Evolutionary conservation across 2,113 vertebrate genomes (phyloP), one percentile per base, ranked within the genome.

Genomic region (Raja brachyura): DNA sequence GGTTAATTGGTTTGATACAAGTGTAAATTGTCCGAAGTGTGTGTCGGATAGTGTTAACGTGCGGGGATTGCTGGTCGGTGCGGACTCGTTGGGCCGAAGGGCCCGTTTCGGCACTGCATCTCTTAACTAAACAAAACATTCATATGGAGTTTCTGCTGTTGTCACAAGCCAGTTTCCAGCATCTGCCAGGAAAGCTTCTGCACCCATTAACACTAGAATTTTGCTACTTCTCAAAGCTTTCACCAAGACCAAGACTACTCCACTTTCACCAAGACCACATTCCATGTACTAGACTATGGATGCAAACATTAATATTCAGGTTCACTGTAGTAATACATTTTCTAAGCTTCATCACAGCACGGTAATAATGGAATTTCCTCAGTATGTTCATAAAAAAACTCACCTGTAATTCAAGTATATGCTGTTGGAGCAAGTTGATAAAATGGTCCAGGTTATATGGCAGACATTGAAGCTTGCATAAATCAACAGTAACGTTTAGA

Each of bases 381-480:
- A 73, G 5, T 68, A 31, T 70, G 22, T 83, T 83, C 56, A 54
- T 22, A 54, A 92, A 39, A 79, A 18, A 48, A 8, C 95, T 96
- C 97, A 99, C 98, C 98, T 99, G 98, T 94, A 99, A 97, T 95
- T 97, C 96, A 73, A 95, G 95, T 94, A 99, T 95, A 93, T 99
- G 97, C 93, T 97, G 96, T 94, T 98, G 97, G 94, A 99, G 96
- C 95, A 96, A 96, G 94, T 88, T 96, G 95, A 96, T 95, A 54
- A 98, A 94, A 31, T 96, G 94, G 6, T 95, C 28, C 61, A 97
- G 96, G 94, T 97, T 96, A 93, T 96, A 95, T 73, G 96, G 95
- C 93, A 95, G 93, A 93, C 95, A 95, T 93, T 96, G 97, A 94
- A 98, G 94, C 86, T 97, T 96, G 77, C 95, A 96, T 93, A 96